Evolutionary conservation across 2,113 vertebrate genomes (phyloP), one percentile per base, ranked within the genome.

Genomic region (Pelobates fuscus): DNA sequence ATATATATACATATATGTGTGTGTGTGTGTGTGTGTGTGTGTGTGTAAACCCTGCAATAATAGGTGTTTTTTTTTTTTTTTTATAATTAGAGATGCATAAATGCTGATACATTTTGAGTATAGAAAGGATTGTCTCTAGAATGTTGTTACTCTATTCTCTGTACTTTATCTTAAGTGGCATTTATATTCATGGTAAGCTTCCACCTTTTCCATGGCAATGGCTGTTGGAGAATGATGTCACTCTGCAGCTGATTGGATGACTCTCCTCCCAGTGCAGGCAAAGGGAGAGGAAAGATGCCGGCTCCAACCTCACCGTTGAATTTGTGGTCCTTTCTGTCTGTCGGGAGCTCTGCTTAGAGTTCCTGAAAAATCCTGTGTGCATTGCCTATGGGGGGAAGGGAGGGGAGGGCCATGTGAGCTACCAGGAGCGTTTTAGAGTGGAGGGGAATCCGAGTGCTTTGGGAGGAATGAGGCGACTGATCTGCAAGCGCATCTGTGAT

Each of bases 401-500:
- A 55, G 21, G 21, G 78, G 84, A 79, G 89, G 88, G 89, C 89
- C 90, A 93, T 93, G 91, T 89, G 88, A 91, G 78, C 78, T 81
- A 63, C 83, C 82, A 81, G 84, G 81, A 88, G 82, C 1, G 2
- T 84, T 84, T 84, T 88, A 85, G 86, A 84, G 88, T 89, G 83
- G 52, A 91, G 89, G 88, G 85, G 74, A 84, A 82, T 81, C 86
- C 74, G 81, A 88, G 84, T 86, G 86, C 84, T 81, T 60, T 83
- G 83, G 88, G 91, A 94, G 94, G 93, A 90, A 98, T 98, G 96
- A 97, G 95, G 89, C 93, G 95, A 65, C 93, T 98, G 87, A 97
- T 98, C 91, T 98, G 96, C 94, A 94, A 98, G 89, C 92, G 93
- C 87, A 98, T 98, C 91, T 97, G 96, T 91, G 96, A 97, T 93